A percentile compares a stretch with the other conserved stretches of the same genome.
Conservation (phyloP, 2,113 vertebrate species). For the Gallinago media region DNA sequence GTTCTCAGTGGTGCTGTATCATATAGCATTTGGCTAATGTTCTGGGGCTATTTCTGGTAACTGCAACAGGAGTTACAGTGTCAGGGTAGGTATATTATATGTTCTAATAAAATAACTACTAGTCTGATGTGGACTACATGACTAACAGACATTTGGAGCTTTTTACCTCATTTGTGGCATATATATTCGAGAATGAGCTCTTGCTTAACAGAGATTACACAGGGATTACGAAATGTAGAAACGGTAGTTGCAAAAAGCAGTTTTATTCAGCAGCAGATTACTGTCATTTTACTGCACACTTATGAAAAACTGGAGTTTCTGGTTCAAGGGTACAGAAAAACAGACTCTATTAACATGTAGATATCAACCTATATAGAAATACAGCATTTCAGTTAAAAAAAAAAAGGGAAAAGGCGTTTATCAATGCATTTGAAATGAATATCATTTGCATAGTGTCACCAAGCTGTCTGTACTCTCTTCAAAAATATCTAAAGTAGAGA, state of each 20-base stretch:
- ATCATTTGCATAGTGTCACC: not conserved
- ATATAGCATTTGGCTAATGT: not conserved
- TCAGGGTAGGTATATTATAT: not conserved
- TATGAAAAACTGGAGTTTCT: not conserved
- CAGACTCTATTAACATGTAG: not conserved
- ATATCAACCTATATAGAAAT: not conserved
- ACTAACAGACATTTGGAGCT: not conserved
- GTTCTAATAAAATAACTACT: not conserved
- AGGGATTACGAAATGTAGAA: not conserved
- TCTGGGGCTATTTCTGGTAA: conserved; percentile 20
- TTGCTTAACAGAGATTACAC: not conserved
- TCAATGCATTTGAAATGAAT: not conserved
- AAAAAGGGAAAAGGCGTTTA: not conserved
- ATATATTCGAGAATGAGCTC: not conserved
- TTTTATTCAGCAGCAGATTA: conserved; percentile 38
- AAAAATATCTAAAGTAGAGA: not conserved
- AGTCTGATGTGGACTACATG: not conserved
- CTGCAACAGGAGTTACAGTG: not conserved
- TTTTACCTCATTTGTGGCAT: not conserved
- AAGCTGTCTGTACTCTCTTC: not conserved
- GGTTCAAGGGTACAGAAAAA: not conserved
- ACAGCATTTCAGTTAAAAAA: not conserved
- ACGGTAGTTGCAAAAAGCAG: conserved; percentile 15
- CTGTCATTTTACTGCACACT: conserved; percentile 1
- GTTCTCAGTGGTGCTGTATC: not conserved